Base-by-base conservation (phyloP, 2,888 invertebrate genomes). In the Melieria picta region DNA sequence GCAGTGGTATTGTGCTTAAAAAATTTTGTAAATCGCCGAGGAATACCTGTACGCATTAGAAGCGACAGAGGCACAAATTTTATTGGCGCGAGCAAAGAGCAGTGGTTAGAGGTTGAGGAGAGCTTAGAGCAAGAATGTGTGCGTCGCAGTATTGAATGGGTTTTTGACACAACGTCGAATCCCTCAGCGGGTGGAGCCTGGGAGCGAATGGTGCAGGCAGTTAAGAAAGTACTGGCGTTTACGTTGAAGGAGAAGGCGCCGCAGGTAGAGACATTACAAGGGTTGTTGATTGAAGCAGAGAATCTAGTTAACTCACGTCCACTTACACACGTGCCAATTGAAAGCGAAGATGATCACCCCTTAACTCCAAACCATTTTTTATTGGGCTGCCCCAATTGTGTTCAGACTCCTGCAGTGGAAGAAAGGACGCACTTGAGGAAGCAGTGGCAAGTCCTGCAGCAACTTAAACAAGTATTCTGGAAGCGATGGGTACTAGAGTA, bases 191-290 rank as follows among this genome's bases (percentile, higher is more conserved):
- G 69, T 9, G 72, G 71, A 7, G 63, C 45, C 16, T 73, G 73
- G 75, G 75, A 75, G 30, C 30, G 74, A 9, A 56, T 76, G 58
- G 71, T 78, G 4, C 63, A 65, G 9, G 11, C 72, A 47, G 66
- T 74, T 1, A 75, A 74, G 56, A 62, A 11, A 3, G 73, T 72
- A 13, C 43, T 74, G 45, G 16, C 46, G 11, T 57, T 73, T 48
- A 72, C 70, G 0, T 65, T 72, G 30, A 74, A 75, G 10, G 70
- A 71, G 43, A 68, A 68, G 42, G 66, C 62, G 11, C 64, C 64
- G 42, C 64, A 43, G 45, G 64, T 64, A 10, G 64, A 61, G 7
- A 61, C 61, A 4, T n/a, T 61, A n/a, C 43, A 61, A 13, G 46
- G 47, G 11, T 13, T 61, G 13, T 46, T 61, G 46, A 46, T 46